Evolutionary conservation across 64 coral and sea anemone genomes (phyloP), one percentile per base, ranked within the genome.

Genomic region (Actinia tenebrosa): DNA sequence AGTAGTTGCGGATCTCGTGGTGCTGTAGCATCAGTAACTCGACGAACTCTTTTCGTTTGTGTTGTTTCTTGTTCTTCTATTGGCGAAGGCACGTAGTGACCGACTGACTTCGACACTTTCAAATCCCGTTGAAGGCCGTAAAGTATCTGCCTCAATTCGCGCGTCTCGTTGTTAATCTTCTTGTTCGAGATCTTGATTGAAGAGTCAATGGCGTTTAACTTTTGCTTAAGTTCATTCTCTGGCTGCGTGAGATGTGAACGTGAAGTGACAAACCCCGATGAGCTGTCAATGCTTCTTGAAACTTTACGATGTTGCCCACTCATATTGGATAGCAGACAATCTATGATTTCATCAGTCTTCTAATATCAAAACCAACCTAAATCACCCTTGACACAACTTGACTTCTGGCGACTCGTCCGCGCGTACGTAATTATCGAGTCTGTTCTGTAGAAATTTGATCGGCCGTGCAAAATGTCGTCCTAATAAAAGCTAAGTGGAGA

Each of bases 111-210:
- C 0, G 94, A 95, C 45, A 92, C 84, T 22, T 80, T 77, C 0
- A 95, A 64, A 22, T 95, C 94, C 9, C 64, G 60, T 45, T 95
- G 90, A 22, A 95, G 81, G 16, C 86, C 94, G 42, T 92, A 54
- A 54, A 95, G 64, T 87, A 95, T 92, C 56, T 95, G 80, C 55
- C 85, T 78, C 18, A 95, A 53, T 30, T 95, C 94, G 14, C 84
- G 84, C 20, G 87, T 95, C 82, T 95, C 94, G 14, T 86, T 88
- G 56, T 23, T 92, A 25, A 92, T 89, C 55, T 87, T 68, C 77
- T 89, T 95, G 68, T 89, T 95, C 16, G 94, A 95, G 55, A 95
- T 68, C 50, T 92, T 92, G 80, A 91, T 80, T 11, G 94, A 95
- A 82, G 94, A 92, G 45, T 95, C 63, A n/a, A 95, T 83, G 27